Percentiles rank a stretch among this genome's conserved stretches.
These are phyloP conservation scores for Ptiloglossa arizonensis DNA, from an alignment of 1,140 invertebrate species.

Conservation along the genomic window DNA sequence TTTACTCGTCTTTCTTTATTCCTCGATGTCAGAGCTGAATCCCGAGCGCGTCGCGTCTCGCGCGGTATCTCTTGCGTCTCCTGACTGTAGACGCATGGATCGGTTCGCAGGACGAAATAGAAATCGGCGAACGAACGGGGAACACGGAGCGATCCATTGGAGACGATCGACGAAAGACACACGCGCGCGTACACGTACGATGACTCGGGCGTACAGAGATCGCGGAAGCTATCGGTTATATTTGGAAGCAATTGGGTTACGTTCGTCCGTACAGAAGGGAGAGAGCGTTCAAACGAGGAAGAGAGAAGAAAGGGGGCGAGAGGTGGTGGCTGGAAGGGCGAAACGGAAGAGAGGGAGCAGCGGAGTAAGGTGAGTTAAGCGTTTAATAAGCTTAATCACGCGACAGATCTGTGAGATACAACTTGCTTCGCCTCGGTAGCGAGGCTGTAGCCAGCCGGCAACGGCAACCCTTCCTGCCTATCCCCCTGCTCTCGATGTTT, in stretches of 20 bases:
- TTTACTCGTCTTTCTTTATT: too few relatives aligned
- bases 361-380: slow-evolving; percentile 78
- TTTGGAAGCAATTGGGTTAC: slow-evolving; percentile 5
- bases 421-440: slow-evolving; percentile 78
- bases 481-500: slow-evolving; percentile 24
- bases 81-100: too few relatives aligned
- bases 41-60: too few relatives aligned
- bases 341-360: slow-evolving; percentile 45
- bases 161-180: not conserved
- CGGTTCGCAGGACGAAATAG: too few relatives aligned
- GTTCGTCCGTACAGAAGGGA: not conserved
- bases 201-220: too few relatives aligned
- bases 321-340: not conserved
- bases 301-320: slow-evolving; percentile 37
- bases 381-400: slow-evolving; percentile 83
- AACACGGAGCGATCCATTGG: slow-evolving; percentile 27
- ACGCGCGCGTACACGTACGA: not conserved
- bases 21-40: too few relatives aligned
- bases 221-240: slow-evolving; percentile 8
- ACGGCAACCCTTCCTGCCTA: slow-evolving; percentile 58
- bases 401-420: slow-evolving; percentile 82
- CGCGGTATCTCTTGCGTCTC: too few relatives aligned
- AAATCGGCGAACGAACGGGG: too few relatives aligned
- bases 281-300: slow-evolving; percentile 11
- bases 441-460: slow-evolving; percentile 63